Conservation (phyloP, 2,797 vertebrate species). For the Hemibagrus guttatus region DNA sequence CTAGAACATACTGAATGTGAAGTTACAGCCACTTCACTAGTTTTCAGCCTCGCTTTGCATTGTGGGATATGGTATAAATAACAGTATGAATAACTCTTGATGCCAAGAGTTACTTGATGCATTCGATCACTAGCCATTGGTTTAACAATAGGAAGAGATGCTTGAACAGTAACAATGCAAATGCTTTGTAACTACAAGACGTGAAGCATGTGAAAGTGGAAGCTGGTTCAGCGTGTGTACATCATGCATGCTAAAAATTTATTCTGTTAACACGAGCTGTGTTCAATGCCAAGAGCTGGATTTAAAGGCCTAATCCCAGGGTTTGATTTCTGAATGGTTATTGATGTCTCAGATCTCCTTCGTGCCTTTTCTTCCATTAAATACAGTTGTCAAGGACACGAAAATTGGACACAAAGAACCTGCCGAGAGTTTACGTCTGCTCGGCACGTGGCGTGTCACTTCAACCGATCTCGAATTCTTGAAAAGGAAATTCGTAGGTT, state of each 20-base stretch:
- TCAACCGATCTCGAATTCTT: background rate
- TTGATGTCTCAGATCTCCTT: slow-evolving; percentile 31
- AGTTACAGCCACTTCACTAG: background rate
- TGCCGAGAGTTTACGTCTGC: slow-evolving; percentile 21
- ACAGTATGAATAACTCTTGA: background rate
- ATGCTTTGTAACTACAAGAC: background rate
- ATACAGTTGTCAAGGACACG: slow-evolving; percentile 37
- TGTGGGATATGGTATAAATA: background rate
- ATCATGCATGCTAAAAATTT: slow-evolving; percentile 47
- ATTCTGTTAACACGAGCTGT: slow-evolving; percentile 60
- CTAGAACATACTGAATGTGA: background rate
- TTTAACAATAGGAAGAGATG: background rate
- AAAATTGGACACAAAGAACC: slow-evolving; percentile 29
- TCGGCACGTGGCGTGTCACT: slow-evolving; percentile 24
- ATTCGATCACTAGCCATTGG: background rate
- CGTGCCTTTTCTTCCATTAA: slow-evolving; percentile 12
- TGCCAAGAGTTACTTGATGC: no score
- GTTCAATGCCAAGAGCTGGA: slow-evolving; percentile 50
- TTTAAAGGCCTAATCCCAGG: slow-evolving; percentile 63
- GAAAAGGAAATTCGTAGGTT: slow-evolving; percentile 15
- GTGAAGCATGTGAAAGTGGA: background rate
- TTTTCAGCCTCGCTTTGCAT: background rate
- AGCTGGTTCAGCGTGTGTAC: background rate
- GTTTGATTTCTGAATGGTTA: slow-evolving; percentile 56
- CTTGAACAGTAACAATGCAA: background rate